Evolutionary conservation across 2,888 invertebrate genomes (phyloP).

Genomic region (Lasioglossum leucozonium): DNA sequence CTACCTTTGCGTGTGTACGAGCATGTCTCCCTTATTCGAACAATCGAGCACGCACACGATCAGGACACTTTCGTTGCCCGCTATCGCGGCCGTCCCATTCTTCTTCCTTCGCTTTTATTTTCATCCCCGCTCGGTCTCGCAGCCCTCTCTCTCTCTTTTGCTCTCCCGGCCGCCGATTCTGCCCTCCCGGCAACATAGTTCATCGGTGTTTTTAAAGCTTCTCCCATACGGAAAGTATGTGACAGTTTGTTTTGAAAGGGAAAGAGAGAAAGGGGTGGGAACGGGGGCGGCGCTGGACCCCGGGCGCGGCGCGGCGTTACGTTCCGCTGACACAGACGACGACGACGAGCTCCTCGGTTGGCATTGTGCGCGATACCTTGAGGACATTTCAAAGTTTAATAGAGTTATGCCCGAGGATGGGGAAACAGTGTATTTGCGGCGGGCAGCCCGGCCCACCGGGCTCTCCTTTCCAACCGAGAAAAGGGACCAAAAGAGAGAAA

Average conservation of each 20-base stretch:
- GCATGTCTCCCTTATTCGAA: neutral
- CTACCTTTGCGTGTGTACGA: neutral
- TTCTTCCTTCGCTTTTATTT: slow-evolving; percentile 45
- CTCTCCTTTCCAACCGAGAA: slow-evolving; percentile 31
- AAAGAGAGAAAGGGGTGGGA: slow-evolving; percentile 22
- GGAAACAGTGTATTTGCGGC: slow-evolving; percentile 59
- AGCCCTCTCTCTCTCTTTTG: neutral
- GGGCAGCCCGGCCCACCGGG: slow-evolving; percentile 36
- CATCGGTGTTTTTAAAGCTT: slow-evolving; percentile 71
- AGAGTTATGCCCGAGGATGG: slow-evolving; percentile 65
- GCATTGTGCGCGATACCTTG: slow-evolving; percentile 71
- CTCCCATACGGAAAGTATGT: slow-evolving; percentile 69
- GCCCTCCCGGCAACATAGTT: slow-evolving; percentile 63
- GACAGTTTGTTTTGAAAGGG: slow-evolving; percentile 69
- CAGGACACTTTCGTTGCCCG: slow-evolving; percentile 13
- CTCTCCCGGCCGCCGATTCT: slow-evolving; percentile 45
- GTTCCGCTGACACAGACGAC: slow-evolving; percentile 68
- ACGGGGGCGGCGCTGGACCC: slow-evolving; percentile 9
- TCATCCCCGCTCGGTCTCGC: slow-evolving; percentile 27
- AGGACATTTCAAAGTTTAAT: slow-evolving; percentile 74
- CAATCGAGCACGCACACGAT: slow-evolving; percentile 10
- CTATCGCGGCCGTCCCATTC: neutral
- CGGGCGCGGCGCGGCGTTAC: slow-evolving; percentile 2
- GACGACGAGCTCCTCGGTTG: slow-evolving; percentile 56
- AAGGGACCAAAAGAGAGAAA: slow-evolving; percentile 6